Evolutionary conservation across 2,888 invertebrate species (phyloP), one percentile per base, ranked within the genome.

Genomic region (Clepsis dumicolana): DNA sequence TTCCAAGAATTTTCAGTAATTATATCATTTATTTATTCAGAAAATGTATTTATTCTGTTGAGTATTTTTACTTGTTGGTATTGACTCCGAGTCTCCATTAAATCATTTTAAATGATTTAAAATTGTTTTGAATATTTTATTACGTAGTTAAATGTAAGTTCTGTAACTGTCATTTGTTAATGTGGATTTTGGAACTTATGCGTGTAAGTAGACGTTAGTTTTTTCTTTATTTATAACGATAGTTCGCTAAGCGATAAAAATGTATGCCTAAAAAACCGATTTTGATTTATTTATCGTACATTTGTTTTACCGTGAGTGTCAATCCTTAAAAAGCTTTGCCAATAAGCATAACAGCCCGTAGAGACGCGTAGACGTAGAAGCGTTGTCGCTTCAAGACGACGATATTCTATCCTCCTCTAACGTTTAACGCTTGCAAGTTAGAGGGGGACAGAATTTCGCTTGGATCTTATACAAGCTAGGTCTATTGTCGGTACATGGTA

Each of bases 21-120:
- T 66, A 41, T 56, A 50, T 67, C 50, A 50, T 35, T 62, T 66
- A 24, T 14, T 29, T 57, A 16, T 56, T 48, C 1, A 29, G 10
- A 21, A 53, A 50, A 38, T 7, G n/a, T 24, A 18, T 50, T 59
- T 59, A 35, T 27, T 44, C 38, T 57, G 41, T 57, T 67, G 29
- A 4, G 29, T 29, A 59, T 52, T 59, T 52, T 63, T 59, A 59
- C 44, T 59, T 59, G 63, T 68, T 68, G 27, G 21, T 56, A 41
- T 27, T 53, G 68, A 59, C 57, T 77, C 65, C 67, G 52, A 59
- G 38, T 69, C 73, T 73, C 54, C 5, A 25, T 67, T 71, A 74
- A 57, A 85, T 86, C 86, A 85, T 86, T 87, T 70, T 52, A 75
- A 87, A 86, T 83, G 86, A 86, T 85, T 72, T 75, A 74, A 80